Percentiles rank a stretch among this genome's conserved stretches.
Conservation (phyloP, 2,113 vertebrate species). For the Rhinopomastus cyanomelas region DNA sequence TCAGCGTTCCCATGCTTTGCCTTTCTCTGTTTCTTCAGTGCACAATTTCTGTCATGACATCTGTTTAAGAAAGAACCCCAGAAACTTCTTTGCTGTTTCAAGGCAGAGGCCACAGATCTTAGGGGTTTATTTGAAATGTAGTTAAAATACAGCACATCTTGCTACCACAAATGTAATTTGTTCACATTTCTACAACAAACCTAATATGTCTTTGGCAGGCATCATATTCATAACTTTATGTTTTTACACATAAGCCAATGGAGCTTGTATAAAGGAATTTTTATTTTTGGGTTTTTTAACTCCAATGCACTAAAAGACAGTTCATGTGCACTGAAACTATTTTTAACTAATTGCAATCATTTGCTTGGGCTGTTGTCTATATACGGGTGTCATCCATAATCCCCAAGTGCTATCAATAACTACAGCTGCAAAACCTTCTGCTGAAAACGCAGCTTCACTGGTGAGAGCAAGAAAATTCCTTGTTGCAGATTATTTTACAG, state of each 20-base stretch:
- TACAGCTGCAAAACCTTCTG: background rate
- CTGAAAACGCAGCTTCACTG: accelerated
- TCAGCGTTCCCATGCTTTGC: background rate
- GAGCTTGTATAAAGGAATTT: background rate
- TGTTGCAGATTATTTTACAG: background rate
- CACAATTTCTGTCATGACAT: accelerated
- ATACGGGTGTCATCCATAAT: background rate
- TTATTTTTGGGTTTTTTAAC: background rate
- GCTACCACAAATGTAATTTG: background rate
- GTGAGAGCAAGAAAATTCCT: background rate
- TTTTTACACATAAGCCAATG: background rate
- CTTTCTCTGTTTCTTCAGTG: background rate
- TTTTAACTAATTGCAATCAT: background rate
- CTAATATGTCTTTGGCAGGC: background rate
- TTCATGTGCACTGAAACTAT: background rate
- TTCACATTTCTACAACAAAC: background rate
- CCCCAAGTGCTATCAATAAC: background rate
- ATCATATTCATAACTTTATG: background rate
- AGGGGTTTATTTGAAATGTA: background rate
- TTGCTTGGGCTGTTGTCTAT: background rate
- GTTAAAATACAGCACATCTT: background rate
- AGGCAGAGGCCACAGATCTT: background rate
- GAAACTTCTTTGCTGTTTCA: background rate
- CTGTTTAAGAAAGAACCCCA: background rate
- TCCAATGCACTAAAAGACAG: background rate